phyloP scores from a whole-genome alignment of 2,113 vertebrate species.

The Micronycteris hirsuta region DNA sequence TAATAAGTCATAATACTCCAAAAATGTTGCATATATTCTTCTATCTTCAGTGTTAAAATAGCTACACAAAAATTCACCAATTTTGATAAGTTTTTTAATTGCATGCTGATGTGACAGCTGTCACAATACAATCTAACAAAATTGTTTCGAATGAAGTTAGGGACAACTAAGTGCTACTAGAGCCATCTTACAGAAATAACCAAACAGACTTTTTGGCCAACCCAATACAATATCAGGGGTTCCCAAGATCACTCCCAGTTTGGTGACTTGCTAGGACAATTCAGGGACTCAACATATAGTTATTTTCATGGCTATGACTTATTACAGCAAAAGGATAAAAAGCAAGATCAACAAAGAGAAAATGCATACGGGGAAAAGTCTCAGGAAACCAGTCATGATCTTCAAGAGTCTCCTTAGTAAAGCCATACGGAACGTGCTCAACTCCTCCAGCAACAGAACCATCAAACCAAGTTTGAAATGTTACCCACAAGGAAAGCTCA shows the following conservation, averaged over 20 bases:
- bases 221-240: not conserved
- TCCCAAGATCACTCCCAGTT: not conserved
- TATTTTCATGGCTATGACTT: not conserved
- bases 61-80: too few species aligned
- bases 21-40: too few species aligned
- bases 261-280: not conserved
- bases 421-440: not conserved
- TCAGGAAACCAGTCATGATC: not conserved
- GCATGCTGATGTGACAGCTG: too few species aligned
- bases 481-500: not conserved
- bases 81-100: too few species aligned
- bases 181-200: too few species aligned
- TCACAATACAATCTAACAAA: too few species aligned
- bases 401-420: not conserved
- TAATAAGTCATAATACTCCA: too few species aligned
- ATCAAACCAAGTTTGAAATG: not conserved
- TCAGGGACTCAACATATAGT: not conserved
- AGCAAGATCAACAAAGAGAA: not conserved
- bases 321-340: not conserved
- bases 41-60: too few species aligned
- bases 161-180: too few species aligned
- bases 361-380: not conserved
- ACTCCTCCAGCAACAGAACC: not conserved
- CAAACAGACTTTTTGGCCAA: too few species aligned
- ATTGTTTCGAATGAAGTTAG: too few species aligned